Evolutionary conservation across 2,113 vertebrate genomes (phyloP).

Genomic region (Podiceps cristatus): DNA sequence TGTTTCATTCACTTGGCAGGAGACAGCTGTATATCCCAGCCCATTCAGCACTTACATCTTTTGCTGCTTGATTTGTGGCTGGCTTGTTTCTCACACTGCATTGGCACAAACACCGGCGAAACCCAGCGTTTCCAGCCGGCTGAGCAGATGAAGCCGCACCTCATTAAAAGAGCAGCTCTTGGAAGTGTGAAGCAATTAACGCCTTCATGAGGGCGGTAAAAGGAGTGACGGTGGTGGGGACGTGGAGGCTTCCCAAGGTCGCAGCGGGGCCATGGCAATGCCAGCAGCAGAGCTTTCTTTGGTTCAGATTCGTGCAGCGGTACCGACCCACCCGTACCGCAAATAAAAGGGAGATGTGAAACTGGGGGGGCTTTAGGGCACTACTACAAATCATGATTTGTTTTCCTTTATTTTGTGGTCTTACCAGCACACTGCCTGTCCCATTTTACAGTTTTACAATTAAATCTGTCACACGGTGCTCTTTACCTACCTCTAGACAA

Average conservation of each 20-base stretch:
- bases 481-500: neutral
- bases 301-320: neutral
- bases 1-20: neutral
- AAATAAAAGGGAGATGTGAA: neutral
- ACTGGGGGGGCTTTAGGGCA: neutral
- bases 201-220: neutral
- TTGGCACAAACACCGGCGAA: neutral
- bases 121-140: neutral
- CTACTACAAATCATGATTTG: neutral
- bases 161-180: neutral
- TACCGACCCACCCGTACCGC: neutral
- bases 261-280: accelerated
- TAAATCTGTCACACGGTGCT: neutral
- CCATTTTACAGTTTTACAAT: neutral
- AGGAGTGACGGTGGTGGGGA: neutral
- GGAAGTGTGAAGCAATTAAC: neutral
- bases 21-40: neutral
- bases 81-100: neutral
- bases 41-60: neutral
- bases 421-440: neutral
- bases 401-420: neutral
- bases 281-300: neutral
- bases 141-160: neutral
- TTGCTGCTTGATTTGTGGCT: neutral
- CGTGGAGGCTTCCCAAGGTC: neutral